Percentiles rank a stretch among this genome's conserved stretches.
These are phyloP conservation scores for Lycocerus yunnanus DNA, from an alignment of 2,888 invertebrate genomes.

Conservation along the genomic window DNA sequence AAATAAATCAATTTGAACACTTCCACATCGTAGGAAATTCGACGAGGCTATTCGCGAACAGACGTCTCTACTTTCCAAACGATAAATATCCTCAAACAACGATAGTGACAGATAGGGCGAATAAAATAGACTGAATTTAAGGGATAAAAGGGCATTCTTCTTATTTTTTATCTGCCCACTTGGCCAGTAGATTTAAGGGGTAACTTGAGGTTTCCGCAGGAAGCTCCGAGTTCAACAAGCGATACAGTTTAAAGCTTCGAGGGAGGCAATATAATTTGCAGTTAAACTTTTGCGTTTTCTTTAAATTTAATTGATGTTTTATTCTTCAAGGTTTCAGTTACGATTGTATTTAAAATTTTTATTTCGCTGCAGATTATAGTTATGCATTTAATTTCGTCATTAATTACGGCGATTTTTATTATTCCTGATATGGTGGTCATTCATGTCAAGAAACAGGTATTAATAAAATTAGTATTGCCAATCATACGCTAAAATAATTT, in stretches of 20 bases:
- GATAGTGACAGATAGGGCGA: slow-evolving; percentile 50
- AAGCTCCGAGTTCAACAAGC: slow-evolving; percentile 33
- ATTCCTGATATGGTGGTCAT: not conserved
- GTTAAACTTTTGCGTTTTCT: not conserved
- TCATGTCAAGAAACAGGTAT: not conserved
- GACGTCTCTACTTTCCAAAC: slow-evolving; percentile 36
- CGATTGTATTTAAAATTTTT: not conserved
- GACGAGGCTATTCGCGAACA: slow-evolving; percentile 33
- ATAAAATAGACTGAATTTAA: slow-evolving; percentile 49
- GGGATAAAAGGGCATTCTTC: slow-evolving; percentile 47
- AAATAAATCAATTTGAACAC: slow-evolving; percentile 32
- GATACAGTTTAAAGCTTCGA: slow-evolving; percentile 13
- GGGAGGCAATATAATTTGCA: slow-evolving; percentile 18
- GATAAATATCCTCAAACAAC: slow-evolving; percentile 48
- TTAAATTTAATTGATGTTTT: not conserved
- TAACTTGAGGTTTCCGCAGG: slow-evolving; percentile 40
- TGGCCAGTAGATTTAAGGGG: slow-evolving; percentile 48
- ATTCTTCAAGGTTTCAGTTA: not conserved
- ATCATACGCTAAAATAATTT: not conserved
- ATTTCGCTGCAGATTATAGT: not conserved
- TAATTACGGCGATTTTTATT: not conserved
- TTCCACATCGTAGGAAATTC: slow-evolving; percentile 20
- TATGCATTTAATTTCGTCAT: not conserved
- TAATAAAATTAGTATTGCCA: not conserved
- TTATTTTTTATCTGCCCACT: slow-evolving; percentile 50